Conservation (phyloP, 2,797 vertebrate species). For the Girardinus metallicus region DNA sequence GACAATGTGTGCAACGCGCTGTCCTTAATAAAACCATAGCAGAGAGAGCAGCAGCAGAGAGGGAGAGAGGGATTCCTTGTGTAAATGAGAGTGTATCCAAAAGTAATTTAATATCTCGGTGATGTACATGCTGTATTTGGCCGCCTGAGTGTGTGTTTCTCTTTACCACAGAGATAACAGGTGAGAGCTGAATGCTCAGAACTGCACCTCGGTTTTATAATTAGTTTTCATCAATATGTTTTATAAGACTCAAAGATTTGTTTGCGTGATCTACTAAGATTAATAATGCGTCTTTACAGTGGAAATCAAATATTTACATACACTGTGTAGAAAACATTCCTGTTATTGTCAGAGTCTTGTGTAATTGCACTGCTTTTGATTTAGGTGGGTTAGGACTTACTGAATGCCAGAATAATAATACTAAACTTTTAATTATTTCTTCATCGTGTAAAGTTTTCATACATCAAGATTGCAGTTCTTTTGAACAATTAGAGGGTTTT, state of each 20-base stretch:
- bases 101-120: conserved; percentile 55
- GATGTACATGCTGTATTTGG: conserved; percentile 33
- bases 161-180: conserved; percentile 16
- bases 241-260: background rate
- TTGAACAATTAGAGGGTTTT: background rate
- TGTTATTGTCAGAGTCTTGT: background rate
- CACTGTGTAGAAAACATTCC: background rate
- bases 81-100: conserved; percentile 48
- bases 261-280: background rate
- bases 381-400: background rate
- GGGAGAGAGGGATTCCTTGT: conserved; percentile 52
- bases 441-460: background rate
- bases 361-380: background rate
- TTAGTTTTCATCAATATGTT: background rate
- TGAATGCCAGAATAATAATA: background rate
- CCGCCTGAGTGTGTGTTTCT: conserved; percentile 11
- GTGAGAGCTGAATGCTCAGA: conserved; percentile 13
- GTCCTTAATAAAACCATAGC: conserved; percentile 65
- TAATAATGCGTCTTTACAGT: background rate
- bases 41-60: conserved; percentile 23
- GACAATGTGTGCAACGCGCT: conserved; percentile 63
- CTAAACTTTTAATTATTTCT: background rate
- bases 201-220: background rate
- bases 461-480: background rate
- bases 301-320: background rate